Conservation (phyloP, 2,797 vertebrate species). For the Rachycentron canadum region DNA sequence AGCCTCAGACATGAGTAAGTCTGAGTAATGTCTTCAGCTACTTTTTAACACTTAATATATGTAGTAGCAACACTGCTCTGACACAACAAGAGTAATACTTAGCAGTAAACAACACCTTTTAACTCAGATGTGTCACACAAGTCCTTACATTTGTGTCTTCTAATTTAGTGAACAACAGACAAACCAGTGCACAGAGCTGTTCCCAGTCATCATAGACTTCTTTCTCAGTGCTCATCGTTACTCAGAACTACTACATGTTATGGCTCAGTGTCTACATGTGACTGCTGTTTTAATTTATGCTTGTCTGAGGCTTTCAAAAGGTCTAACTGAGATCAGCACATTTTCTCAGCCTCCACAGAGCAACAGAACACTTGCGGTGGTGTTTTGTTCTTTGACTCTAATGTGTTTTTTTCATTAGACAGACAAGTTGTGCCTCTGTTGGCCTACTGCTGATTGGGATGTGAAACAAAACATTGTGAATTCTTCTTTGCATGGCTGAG, state of each 20-base stretch:
- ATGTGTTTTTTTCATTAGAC: neutral
- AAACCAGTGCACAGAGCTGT: neutral
- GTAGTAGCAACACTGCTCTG: neutral
- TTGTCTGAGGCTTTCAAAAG: conserved; percentile 8
- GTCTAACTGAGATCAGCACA: conserved; percentile 26
- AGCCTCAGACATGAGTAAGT: conserved; percentile 8
- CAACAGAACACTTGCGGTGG: conserved; percentile 3
- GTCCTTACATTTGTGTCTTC: neutral
- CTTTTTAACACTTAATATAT: neutral
- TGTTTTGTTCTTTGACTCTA: conserved; percentile 19
- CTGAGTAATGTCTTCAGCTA: neutral
- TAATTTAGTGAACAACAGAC: neutral
- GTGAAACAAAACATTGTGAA: conserved; percentile 12
- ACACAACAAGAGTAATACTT: neutral
- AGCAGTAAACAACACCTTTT: conserved; percentile 10
- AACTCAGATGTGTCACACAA: neutral
- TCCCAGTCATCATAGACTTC: conserved; percentile 12
- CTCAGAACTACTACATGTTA: conserved; percentile 2
- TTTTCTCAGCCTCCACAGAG: conserved; percentile 26
- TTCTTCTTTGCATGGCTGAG: conserved; percentile 7
- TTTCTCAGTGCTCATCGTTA: conserved; percentile 4
- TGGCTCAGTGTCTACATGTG: neutral
- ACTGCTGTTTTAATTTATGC: conserved; percentile 24
- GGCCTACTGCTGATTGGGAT: conserved; percentile 2
- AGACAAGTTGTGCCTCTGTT: conserved; percentile 7